Conservation (phyloP, 1,140 invertebrate genomes). For the Eriosoma lanigerum region DNA sequence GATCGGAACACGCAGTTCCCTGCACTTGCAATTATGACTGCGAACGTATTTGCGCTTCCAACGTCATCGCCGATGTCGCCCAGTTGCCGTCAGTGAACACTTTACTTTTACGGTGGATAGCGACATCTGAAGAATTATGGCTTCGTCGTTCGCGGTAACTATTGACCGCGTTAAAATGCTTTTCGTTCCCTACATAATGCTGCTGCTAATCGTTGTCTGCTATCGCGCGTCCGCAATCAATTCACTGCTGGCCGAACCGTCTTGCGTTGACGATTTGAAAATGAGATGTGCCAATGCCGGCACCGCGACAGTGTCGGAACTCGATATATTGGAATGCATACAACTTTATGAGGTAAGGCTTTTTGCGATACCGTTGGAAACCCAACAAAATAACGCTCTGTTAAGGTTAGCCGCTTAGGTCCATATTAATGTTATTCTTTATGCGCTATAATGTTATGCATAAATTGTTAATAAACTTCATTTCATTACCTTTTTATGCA, state of each 20-base stretch:
- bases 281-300: constrained; percentile 22
- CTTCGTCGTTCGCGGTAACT: background rate
- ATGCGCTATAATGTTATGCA: no score
- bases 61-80: background rate
- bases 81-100: background rate
- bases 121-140: background rate
- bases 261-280: constrained; percentile 20
- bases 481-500: no score
- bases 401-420: no score
- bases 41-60: background rate
- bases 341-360: constrained; percentile 35
- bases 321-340: constrained; percentile 46
- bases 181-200: no score
- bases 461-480: no score
- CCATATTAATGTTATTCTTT: no score
- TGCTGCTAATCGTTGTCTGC: background rate
- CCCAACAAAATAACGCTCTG: no score
- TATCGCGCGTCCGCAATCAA: background rate
- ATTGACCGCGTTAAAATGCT: background rate
- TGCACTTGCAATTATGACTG: background rate
- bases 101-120: background rate
- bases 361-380: no score
- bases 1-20: background rate
- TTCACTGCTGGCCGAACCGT: constrained; percentile 28
- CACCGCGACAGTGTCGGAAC: background rate